Evolutionary conservation across 37 sponge, comb jelly and placozoan genomes (phyloP), one percentile per base, ranked within the genome.

Genomic region (Haliclona indistincta): DNA sequence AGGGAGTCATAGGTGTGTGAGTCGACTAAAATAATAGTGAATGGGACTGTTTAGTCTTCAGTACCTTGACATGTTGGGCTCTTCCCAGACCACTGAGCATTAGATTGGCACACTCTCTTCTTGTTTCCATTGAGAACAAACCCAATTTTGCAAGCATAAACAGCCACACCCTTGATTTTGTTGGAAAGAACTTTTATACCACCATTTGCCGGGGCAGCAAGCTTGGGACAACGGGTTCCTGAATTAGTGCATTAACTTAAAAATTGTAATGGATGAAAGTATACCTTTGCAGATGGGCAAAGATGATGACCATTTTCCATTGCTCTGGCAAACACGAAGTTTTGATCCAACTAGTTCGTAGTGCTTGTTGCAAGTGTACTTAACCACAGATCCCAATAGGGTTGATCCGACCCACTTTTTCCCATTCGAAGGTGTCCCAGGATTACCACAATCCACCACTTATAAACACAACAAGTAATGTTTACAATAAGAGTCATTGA

Each of bases 381-480:
- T 68, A 23, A 79, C 69, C 33, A 66, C 22, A 45, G 70, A 79
- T 20, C 39, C 34, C 0, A 79, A 56, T 26, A 4, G 30, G 40
- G 70, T 79, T 15, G 68, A 44, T 2, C 66, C 30, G 10, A 67
- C 1, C 64, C 43, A 54, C 17, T 40, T 52, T 7, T 20, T 55
- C 3, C 69, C 79, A 34, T 79, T 35, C 3, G 23, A 23, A 10
- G 69, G 69, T 39, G 52, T 38, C 25, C 79, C 79, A 23, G 79
- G 79, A 54, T 79, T 66, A 20, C 65, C 77, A 61, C 77, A 77
- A 26, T 77, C 63, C 23, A 61, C 63, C 32, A 61, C 75, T 74
- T 55, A 33, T n/a, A n/a, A n/a, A 36, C 15, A 13, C 35, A 38
- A 34, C 1, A 49, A 11, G 4, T 3, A 2, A 37, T 10, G 36